These are phyloP conservation scores for Lasioglossum morio DNA, from an alignment of 2,888 invertebrate genomes.

Conservation along the genomic window DNA sequence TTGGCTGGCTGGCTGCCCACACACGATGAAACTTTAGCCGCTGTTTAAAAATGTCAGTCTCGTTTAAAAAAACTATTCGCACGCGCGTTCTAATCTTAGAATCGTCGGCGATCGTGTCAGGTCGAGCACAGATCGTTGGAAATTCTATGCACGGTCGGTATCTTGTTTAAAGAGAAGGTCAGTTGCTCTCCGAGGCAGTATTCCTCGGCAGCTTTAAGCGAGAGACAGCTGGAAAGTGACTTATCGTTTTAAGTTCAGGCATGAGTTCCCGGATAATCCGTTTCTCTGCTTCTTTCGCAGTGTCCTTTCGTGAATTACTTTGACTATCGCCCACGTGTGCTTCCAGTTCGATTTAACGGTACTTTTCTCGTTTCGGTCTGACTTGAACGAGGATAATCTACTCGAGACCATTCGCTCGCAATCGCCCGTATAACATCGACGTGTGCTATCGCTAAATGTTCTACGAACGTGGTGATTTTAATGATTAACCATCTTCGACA, in stretches of 20 bases:
- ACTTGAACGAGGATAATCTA: not conserved
- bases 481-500: not conserved
- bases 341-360: not conserved
- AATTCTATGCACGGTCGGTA: not conserved
- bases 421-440: not conserved
- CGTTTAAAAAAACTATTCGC: slow-evolving; percentile 30
- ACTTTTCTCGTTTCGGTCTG: not conserved
- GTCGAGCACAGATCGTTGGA: not conserved
- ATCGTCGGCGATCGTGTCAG: slow-evolving; percentile 14
- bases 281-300: not conserved
- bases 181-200: not conserved
- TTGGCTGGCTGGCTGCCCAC: not conserved
- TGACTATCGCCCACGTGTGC: not conserved
- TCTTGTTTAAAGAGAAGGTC: slow-evolving; percentile 14
- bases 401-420: not conserved
- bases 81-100: slow-evolving; percentile 46
- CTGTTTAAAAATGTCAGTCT: not conserved
- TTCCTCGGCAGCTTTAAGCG: not conserved
- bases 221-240: not conserved
- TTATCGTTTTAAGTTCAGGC: not conserved
- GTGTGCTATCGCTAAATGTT: not conserved
- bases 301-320: not conserved
- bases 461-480: not conserved
- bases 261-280: not conserved
- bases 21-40: slow-evolving; percentile 11